A percentile compares a stretch with the other conserved stretches of the same genome.
Conservation (phyloP, 2,888 invertebrate species). For the Anaspis maculata region DNA sequence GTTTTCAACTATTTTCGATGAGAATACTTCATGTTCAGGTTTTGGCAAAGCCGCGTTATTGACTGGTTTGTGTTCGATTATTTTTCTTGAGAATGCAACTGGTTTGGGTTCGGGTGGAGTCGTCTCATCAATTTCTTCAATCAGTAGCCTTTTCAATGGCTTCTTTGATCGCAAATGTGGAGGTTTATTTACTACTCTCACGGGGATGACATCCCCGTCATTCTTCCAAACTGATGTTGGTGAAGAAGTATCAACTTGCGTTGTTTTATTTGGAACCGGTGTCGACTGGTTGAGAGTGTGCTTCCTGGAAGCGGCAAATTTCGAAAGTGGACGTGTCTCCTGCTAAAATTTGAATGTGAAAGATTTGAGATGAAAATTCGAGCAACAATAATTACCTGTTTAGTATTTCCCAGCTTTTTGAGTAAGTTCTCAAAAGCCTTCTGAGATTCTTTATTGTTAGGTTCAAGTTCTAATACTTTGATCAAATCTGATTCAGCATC, state of each 20-base stretch:
- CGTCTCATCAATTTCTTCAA: slow-evolving; percentile 21
- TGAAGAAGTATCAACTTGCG: slow-evolving; percentile 35
- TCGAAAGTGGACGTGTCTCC: slow-evolving; percentile 27
- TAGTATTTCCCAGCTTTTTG: slow-evolving; percentile 11
- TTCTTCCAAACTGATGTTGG: slow-evolving; percentile 34
- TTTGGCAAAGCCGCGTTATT: too few relatives aligned
- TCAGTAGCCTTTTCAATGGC: slow-evolving; percentile 47
- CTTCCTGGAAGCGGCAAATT: slow-evolving; percentile 30
- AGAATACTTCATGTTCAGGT: too few relatives aligned
- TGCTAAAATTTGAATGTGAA: too few relatives aligned
- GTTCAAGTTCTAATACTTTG: slow-evolving; percentile 66
- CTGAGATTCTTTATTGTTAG: slow-evolving; percentile 64
- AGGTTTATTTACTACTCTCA: slow-evolving; percentile 50
- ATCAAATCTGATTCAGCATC: slow-evolving; percentile 66
- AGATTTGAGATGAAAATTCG: too few relatives aligned
- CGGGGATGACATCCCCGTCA: slow-evolving; percentile 33
- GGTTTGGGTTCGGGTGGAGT: too few relatives aligned
- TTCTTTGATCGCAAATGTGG: slow-evolving; percentile 59
- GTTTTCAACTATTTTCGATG: too few relatives aligned
- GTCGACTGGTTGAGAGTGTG: slow-evolving; percentile 26
- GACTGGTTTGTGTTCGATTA: too few relatives aligned
- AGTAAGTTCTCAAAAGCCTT: slow-evolving; percentile 50
- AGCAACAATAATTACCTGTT: slow-evolving; percentile 7
- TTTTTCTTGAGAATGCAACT: too few relatives aligned
- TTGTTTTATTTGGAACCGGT: slow-evolving; percentile 39